Base-by-base conservation (phyloP, 2,113 vertebrate species). In the Noctilio leporinus region DNA sequence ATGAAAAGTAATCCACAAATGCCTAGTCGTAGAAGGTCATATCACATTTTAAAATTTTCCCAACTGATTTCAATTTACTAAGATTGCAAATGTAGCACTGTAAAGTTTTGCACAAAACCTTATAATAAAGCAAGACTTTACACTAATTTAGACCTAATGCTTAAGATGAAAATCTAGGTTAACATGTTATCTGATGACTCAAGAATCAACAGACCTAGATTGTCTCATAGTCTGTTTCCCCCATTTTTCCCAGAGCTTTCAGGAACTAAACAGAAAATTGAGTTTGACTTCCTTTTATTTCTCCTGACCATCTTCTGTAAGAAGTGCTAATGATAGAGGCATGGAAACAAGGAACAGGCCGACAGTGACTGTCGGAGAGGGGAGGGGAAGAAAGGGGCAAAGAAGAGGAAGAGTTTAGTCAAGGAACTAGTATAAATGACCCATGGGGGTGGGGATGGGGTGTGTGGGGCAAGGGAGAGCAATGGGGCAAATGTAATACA, bases 251-350 rank as follows among this genome's bases (percentile, higher is more conserved):
- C 30, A 67, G 12, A 67, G 17, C 55, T 92, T 77, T 90, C 28
- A 80, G 77, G 65, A 93, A 88, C 64, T 83, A 55, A 85, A 64
- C 26, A 87, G 38, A 88, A 93, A 97, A 64, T 10, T 47, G 6
- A 81, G 67, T 59, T 89, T 92, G 57, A 38, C 33, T 10, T 93
- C 45, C 45, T 92, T 95, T 91, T 72, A 89, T 38, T 80, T 57
- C 17, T 33, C 7, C 28, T 38, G 49, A 28, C 24, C n/a, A 78
- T 43, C 16, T 86, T 86, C 55, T 35, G 4, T 22, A 85, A 70
- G 57, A 80, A 59, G n/a, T 45, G 10, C 38, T 75, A 59, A 81
- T n/a, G 7, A 83, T 22, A n/a, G n/a, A n/a, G n/a, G n/a, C n/a
- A n/a, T n/a, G n/a, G n/a, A n/a, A n/a, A n/a, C n/a, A n/a, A n/a